phyloP scores from a whole-genome alignment of 1,140 invertebrate species.

The Hylaeus volcanicus region DNA sequence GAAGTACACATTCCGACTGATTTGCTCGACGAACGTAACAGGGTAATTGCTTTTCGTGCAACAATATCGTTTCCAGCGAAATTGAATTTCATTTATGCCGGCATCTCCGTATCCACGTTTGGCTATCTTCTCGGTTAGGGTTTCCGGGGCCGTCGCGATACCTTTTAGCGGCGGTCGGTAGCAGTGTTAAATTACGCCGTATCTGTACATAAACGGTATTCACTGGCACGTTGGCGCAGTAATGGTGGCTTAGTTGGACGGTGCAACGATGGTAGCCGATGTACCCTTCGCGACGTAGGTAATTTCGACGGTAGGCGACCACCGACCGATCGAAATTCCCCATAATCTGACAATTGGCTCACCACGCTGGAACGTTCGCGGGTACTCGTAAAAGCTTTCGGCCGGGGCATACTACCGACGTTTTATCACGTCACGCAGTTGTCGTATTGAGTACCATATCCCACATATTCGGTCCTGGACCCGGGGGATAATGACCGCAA shows the following conservation, averaged over 20 bases:
- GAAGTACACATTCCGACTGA: too few relatives aligned
- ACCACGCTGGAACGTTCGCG: slow-evolving; percentile 17
- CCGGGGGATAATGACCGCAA: slow-evolving; percentile 39
- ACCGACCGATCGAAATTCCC: slow-evolving; percentile 42
- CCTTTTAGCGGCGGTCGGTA: neutral
- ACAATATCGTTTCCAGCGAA: neutral
- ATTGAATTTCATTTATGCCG: slow-evolving; percentile 22
- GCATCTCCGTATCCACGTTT: neutral
- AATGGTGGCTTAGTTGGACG: slow-evolving; percentile 1
- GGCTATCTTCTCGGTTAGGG: neutral
- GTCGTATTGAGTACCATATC: slow-evolving; percentile 27
- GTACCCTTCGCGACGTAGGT: slow-evolving; percentile 11
- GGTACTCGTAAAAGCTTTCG: slow-evolving; percentile 61
- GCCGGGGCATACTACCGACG: slow-evolving; percentile 9
- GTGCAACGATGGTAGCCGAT: neutral
- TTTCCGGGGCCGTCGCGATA: neutral
- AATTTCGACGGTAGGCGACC: slow-evolving; percentile 29
- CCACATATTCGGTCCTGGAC: neutral
- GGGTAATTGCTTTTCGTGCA: neutral
- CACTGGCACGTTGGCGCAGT: neutral
- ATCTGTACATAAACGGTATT: slow-evolving; percentile 9
- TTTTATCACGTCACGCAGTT: slow-evolving; percentile 62
- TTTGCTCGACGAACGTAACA: too few relatives aligned
- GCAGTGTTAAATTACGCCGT: slow-evolving; percentile 21
- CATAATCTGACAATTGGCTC: slow-evolving; percentile 56